Base-by-base conservation (phyloP, 2,113 vertebrate species). In the Tachuris rubrigastra region DNA sequence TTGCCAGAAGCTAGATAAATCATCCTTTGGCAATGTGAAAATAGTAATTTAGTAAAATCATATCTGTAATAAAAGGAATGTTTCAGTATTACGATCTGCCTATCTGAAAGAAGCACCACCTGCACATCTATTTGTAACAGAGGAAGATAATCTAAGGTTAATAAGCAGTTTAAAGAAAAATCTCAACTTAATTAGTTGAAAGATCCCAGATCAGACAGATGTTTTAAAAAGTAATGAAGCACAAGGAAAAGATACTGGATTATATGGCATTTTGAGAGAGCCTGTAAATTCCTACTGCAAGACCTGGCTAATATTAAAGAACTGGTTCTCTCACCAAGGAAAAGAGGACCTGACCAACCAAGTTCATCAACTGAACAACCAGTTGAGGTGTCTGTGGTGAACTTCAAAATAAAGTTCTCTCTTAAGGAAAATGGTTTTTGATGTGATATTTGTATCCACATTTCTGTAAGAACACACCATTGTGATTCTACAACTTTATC, bases 31-130 rank as follows among this genome's bases (percentile, higher is more conserved):
- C 69, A 65, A 49, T 37, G 91, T 52, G 50, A 96, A 96, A 93
- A 84, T 35, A 84, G 14, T 65, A 87, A 75, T 84, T 89, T 56
- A 95, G 28, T 85, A 69, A 95, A 93, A 91, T 87, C 56, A 53
- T n/a, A 80, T 42, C 15, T 78, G 20, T 85, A 90, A 82, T 49
- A 28, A 83, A 92, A 90, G 66, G 7, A 20, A 52, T 65, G 21
- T 87, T 89, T 89, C 73, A 60, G 28, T 68, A 49, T 28, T 37
- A 59, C 25, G n/a, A 37, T 44, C 30, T 78, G 49, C 35, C 37
- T 68, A 9, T 53, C 9, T 80, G 84, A 28, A 18, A 94, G 69
- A 49, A 10, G 6, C 60, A 92, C 4, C 58, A 80, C 33, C 23
- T 42, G 4, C 39, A 7, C 30, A 19, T 53, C 21, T 46, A 72